A percentile compares a stretch with the other conserved stretches of the same genome.
Conservation (phyloP, 2,113 vertebrate species). For the Craseonycteris thonglongyai region DNA sequence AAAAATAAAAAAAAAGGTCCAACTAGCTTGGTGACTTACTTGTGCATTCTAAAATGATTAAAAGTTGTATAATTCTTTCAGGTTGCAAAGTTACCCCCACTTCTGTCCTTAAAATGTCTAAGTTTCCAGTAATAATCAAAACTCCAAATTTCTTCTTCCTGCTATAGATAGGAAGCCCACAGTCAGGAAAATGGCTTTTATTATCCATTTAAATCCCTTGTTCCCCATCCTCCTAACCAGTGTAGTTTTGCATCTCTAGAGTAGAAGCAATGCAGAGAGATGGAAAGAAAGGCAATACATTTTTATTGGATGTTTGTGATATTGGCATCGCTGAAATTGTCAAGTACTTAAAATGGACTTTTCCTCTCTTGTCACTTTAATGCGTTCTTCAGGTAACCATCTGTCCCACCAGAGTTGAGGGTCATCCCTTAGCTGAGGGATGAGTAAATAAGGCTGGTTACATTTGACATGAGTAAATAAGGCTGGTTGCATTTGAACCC, state of each 20-base stretch:
- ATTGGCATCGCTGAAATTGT: neutral
- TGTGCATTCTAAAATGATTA: neutral
- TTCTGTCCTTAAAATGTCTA: neutral
- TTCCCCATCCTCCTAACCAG: neutral
- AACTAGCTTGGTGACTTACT: neutral
- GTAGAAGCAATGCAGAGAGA: neutral
- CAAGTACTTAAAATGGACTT: neutral
- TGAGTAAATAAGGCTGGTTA: neutral
- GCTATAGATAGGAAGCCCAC: neutral
- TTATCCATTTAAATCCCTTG: neutral
- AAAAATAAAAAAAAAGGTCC: neutral
- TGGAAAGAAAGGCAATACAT: neutral
- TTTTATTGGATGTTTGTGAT: neutral
- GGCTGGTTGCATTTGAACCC: neutral
- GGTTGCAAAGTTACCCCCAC: neutral
- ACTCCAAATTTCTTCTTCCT: neutral
- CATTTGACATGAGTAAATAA: neutral
- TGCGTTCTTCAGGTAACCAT: neutral
- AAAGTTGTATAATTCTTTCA: neutral
- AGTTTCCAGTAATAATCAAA: neutral
- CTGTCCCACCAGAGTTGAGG: rapidly evolving
- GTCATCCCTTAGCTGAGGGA: neutral
- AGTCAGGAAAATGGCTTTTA: neutral
- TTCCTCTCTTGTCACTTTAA: neutral
- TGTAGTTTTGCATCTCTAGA: neutral